Evolutionary conservation across 2,113 vertebrate genomes (phyloP).

Genomic region (Lates calcarifer): DNA sequence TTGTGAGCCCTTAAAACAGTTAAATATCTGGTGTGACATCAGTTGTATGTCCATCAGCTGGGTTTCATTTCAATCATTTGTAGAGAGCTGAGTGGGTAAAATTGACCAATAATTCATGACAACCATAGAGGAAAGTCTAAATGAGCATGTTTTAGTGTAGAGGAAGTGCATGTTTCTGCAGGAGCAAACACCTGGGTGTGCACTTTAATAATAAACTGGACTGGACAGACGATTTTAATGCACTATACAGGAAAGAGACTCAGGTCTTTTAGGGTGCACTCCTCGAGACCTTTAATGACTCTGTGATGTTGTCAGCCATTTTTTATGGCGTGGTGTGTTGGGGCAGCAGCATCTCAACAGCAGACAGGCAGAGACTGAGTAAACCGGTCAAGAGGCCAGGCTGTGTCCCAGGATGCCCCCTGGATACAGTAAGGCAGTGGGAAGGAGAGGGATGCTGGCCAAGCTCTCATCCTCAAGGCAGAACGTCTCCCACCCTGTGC

Average conservation of each 20-base stretch:
- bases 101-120: neutral
- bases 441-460: too few species aligned
- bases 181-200: too few species aligned
- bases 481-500: too few species aligned
- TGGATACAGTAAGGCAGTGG: neutral
- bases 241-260: too few species aligned
- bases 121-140: neutral
- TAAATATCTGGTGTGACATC: too few species aligned
- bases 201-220: too few species aligned
- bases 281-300: too few species aligned
- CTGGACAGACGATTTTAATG: too few species aligned
- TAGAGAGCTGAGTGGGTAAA: too few species aligned
- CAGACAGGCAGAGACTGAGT: neutral
- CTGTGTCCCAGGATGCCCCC: neutral
- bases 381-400: neutral
- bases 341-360: neutral
- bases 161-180: too few species aligned
- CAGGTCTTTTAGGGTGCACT: too few species aligned
- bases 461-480: neutral
- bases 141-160: neutral
- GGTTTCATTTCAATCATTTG: neutral
- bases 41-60: neutral
- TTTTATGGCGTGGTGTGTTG: neutral
- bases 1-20: neutral
- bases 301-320: too few species aligned